These are phyloP conservation scores for Neolamprologus ventralis DNA, from an alignment of 2,113 vertebrate species.

Conservation along the genomic window DNA sequence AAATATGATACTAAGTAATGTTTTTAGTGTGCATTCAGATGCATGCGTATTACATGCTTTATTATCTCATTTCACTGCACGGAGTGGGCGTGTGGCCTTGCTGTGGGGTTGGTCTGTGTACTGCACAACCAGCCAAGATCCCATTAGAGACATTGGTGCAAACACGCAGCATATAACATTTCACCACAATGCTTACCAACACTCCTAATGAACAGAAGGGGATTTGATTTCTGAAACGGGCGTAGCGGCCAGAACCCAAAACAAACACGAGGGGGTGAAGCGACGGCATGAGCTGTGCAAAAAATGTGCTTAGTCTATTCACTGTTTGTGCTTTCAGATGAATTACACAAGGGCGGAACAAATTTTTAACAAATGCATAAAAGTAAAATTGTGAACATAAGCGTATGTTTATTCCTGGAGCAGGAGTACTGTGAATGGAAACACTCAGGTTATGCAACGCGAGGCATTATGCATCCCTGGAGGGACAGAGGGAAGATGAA, in stretches of 20 bases:
- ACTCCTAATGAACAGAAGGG: not conserved
- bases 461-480: slow-evolving; percentile 52
- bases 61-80: slow-evolving; percentile 8
- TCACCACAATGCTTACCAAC: not conserved
- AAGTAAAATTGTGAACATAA: slow-evolving; percentile 31
- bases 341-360: slow-evolving; percentile 1
- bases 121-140: not conserved
- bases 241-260: not conserved
- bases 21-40: not conserved
- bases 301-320: not conserved
- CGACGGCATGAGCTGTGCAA: not conserved
- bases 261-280: not conserved
- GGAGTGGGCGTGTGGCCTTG: not conserved
- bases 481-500: slow-evolving; percentile 29
- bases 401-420: slow-evolving; percentile 50
- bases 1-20: not conserved
- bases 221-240: not conserved
- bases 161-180: not conserved
- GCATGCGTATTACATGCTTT: not conserved
- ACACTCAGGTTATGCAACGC: slow-evolving; percentile 49
- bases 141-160: slow-evolving; percentile 4
- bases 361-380: slow-evolving; percentile 29
- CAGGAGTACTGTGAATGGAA: slow-evolving; percentile 29
- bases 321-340: not conserved
- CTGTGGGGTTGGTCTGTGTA: slow-evolving; percentile 5